Evolutionary conservation across 92 coral and sea anemone species (phyloP), one percentile per base, ranked within the genome.

Genomic region (Paragorgia papillata): DNA sequence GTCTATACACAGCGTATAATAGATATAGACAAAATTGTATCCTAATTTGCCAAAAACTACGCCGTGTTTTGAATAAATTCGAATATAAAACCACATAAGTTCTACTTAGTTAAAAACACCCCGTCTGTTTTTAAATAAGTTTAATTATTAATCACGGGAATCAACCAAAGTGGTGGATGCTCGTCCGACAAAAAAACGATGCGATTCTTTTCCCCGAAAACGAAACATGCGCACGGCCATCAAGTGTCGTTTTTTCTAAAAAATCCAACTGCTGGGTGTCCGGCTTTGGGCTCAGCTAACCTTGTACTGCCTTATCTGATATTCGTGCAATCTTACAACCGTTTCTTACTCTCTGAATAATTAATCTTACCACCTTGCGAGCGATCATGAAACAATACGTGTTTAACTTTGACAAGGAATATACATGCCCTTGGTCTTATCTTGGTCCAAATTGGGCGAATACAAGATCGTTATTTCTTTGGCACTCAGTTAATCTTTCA

Each of bases 291-390:
- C 25, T 14, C 13, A 31, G 32, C 2, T 9, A 33, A 14, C 13
- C 29, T 15, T 6, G 9, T 27, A 19, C 12, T 49, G n/a, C 2
- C 14, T 9, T n/a, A 46, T 46, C 14, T 7, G 53, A 46, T 46
- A 46, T 46, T 46, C 60, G 75, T 49, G 75, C 58, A 1, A 9
- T 9, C 40, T 13, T 17, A 10, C 30, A 56, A 28, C 6, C 29
- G 30, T 34, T 46, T 27, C 48, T 66, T 28, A 56, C 3, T 19
- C 7, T 68, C 6, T 68, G 50, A 68, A 68, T 44, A 44, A 68
- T 68, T 68, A 30, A 68, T 68, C 13, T 29, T 33, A 41, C 75
- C 75, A 68, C 75, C 75, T 24, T 26, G 40, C 33, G 75, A 14
- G 55, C 1, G 31, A 44, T 44, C 18, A 9, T 9, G 20, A 7